phyloP scores from a whole-genome alignment of 2,797 vertebrate genomes.

The Cottoperca gobio region DNA sequence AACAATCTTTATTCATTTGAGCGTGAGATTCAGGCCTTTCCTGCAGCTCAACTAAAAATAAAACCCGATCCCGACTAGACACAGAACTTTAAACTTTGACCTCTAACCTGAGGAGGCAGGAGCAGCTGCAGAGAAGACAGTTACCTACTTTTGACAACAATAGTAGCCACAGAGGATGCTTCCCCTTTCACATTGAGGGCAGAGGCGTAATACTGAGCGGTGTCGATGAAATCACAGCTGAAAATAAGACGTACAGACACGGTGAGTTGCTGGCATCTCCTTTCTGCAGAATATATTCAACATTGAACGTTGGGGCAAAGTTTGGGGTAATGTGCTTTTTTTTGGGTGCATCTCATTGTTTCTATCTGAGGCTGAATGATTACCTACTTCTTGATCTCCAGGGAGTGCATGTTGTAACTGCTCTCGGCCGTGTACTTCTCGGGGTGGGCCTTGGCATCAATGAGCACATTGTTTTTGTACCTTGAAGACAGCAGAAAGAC shows the following conservation, averaged over 20 bases:
- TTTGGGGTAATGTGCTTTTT: slow-evolving; percentile 4
- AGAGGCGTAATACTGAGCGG: slow-evolving; percentile 92
- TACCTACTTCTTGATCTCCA: slow-evolving; percentile 95
- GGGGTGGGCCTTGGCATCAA: slow-evolving; percentile 89
- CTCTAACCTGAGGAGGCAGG: neutral
- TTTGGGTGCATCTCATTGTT: neutral
- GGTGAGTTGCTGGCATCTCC: slow-evolving; percentile 1
- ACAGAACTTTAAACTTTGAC: slow-evolving; percentile 8
- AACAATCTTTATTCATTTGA: neutral
- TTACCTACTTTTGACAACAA: slow-evolving; percentile 96
- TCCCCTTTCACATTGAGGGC: slow-evolving; percentile 97
- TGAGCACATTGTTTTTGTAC: slow-evolving; percentile 99
- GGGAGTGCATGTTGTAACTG: slow-evolving; percentile 95
- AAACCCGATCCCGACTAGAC: neutral
- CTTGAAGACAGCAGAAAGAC: slow-evolving; percentile 75
- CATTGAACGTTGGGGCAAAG: neutral
- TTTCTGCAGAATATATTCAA: neutral
- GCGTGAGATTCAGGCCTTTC: neutral
- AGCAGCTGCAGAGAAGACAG: slow-evolving; percentile 7
- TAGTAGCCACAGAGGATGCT: slow-evolving; percentile 87
- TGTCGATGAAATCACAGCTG: slow-evolving; percentile 96
- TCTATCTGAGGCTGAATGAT: slow-evolving; percentile 32
- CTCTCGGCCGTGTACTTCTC: slow-evolving; percentile 91
- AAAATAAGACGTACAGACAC: slow-evolving; percentile 17
- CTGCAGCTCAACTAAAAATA: neutral